phyloP scores from a whole-genome alignment of 2,113 vertebrate genomes.

The Oostethus manadensis region DNA sequence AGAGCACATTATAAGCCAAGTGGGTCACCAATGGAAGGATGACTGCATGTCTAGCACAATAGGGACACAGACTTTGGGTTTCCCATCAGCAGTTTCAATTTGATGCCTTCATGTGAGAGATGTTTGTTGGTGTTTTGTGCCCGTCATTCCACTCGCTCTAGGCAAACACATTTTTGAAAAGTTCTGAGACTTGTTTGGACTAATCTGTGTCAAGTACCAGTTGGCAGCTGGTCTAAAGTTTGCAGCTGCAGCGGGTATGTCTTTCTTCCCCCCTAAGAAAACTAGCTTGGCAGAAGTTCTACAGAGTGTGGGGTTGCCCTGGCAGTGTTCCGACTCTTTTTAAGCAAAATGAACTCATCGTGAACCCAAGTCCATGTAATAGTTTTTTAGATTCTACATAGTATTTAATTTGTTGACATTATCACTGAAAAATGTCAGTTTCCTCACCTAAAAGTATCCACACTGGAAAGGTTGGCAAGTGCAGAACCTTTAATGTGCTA shows the following conservation, averaged over 20 bases:
- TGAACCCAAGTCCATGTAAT: no score
- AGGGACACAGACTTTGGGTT: not conserved
- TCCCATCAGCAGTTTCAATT: not conserved
- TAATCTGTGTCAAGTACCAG: not conserved
- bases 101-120: not conserved
- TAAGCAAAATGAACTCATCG: not conserved
- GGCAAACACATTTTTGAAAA: not conserved
- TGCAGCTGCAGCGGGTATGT: not conserved
- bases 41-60: not conserved
- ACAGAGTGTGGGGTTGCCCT: not conserved
- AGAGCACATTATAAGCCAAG: constrained; percentile 47
- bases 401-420: no score
- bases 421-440: no score
- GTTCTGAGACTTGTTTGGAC: not conserved
- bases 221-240: not conserved
- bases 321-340: not conserved
- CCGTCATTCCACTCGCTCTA: not conserved
- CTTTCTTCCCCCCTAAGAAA: not conserved
- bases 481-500: not conserved
- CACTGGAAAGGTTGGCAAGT: no score
- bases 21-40: not conserved
- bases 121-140: not conserved
- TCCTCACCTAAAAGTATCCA: no score
- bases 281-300: not conserved
- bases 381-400: no score